phyloP scores from a whole-genome alignment of 2,888 invertebrate species.

The Elegia similella region DNA sequence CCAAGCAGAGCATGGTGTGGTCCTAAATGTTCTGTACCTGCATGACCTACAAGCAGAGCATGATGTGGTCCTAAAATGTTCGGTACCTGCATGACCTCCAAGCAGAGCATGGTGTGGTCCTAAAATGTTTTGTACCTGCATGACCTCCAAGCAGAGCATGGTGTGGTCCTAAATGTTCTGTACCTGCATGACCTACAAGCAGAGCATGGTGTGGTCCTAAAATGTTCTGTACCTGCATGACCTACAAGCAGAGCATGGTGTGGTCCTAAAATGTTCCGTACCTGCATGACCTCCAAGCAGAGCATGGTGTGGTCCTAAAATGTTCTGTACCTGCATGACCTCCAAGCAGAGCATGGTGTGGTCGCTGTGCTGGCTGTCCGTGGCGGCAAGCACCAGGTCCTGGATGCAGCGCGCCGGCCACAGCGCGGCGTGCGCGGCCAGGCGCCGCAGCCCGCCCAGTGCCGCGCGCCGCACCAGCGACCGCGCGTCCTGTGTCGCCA shows the following conservation, averaged over 20 bases:
- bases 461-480: conserved; percentile 63
- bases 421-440: conserved; percentile 66
- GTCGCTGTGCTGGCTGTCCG: conserved; percentile 43
- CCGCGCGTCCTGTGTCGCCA: conserved; percentile 66
- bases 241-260: too few relatives aligned
- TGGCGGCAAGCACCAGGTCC: conserved; percentile 51
- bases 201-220: background rate
- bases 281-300: conserved; percentile 42
- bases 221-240: conserved; percentile 47
- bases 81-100: too few relatives aligned
- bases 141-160: too few relatives aligned
- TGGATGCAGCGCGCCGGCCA: conserved; percentile 61
- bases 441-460: conserved; percentile 52
- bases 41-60: too few relatives aligned
- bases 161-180: too few relatives aligned
- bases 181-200: too few relatives aligned
- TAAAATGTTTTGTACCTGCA: too few relatives aligned
- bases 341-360: conserved; percentile 65
- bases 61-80: too few relatives aligned
- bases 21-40: too few relatives aligned
- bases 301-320: conserved; percentile 53
- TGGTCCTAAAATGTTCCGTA: too few relatives aligned
- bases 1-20: too few relatives aligned
- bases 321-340: conserved; percentile 44
- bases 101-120: too few relatives aligned